A percentile compares a stretch with the other conserved stretches of the same genome.
phyloP scores from a whole-genome alignment of 2,113 vertebrate genomes.

The Polyodon spathula region DNA sequence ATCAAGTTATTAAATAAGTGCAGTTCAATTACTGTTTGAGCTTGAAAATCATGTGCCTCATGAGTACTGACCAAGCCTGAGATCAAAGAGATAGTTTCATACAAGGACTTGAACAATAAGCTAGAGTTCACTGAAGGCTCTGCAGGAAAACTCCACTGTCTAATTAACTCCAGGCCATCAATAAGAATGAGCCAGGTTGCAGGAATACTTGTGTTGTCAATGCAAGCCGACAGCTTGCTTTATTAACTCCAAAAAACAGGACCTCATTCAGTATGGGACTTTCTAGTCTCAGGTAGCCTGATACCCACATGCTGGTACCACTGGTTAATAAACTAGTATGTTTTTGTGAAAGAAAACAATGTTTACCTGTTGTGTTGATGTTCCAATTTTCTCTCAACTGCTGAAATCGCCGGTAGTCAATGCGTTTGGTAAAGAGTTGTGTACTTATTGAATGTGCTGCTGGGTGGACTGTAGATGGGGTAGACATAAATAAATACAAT shows the following conservation, averaged over 20 bases:
- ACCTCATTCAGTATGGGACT: background rate
- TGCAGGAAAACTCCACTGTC: conserved; percentile 17
- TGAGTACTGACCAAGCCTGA: conserved; percentile 2
- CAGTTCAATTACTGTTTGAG: background rate
- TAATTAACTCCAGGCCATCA: conserved; percentile 35
- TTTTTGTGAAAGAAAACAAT: no score
- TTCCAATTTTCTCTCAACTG: no score
- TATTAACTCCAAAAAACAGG: conserved; percentile 3
- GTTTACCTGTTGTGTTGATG: no score
- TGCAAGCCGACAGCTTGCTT: conserved; percentile 25
- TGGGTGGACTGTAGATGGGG: no score
- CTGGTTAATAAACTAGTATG: no score
- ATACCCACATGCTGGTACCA: no score
- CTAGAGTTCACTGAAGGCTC: conserved; percentile 27
- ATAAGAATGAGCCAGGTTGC: conserved; percentile 26
- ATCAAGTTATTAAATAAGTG: background rate
- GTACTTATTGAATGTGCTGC: no score
- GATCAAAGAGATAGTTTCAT: background rate
- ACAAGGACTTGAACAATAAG: conserved; percentile 6
- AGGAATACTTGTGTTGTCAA: conserved; percentile 17
- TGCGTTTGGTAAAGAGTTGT: no score
- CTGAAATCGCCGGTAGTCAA: no score
- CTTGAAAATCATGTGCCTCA: conserved; percentile 1
- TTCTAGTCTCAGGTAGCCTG: no score
- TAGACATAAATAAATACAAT: no score